A percentile compares a stretch with the other conserved stretches of the same genome.
Conservation (phyloP, 2,113 vertebrate genomes). For the Phycodurus eques region DNA sequence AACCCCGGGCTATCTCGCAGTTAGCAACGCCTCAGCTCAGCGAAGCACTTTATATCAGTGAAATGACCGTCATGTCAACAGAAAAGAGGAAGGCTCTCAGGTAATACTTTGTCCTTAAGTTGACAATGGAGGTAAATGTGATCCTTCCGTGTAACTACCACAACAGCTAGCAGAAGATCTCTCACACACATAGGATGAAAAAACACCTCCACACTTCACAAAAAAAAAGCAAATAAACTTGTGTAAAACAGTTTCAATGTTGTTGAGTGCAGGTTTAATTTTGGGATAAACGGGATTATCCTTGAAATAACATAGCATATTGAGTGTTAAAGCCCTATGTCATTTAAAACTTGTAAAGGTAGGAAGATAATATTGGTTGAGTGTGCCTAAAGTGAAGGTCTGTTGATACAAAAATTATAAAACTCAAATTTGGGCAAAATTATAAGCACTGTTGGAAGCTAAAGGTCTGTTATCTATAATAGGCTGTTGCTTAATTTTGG, state of each 20-base stretch:
- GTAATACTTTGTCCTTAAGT: conserved; percentile 47
- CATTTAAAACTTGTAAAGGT: conserved; percentile 32
- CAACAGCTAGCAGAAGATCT: conserved; percentile 51
- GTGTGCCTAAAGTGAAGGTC: not conserved
- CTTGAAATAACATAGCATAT: conserved; percentile 41
- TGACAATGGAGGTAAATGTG: conserved; percentile 44
- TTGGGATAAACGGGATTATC: conserved; percentile 74
- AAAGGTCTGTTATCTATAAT: not conserved
- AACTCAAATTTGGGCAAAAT: not conserved
- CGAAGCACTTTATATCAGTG: conserved; percentile 43
- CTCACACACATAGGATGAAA: conserved; percentile 46
- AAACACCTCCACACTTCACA: conserved; percentile 35
- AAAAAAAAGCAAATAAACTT: conserved; percentile 49
- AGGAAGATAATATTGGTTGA: conserved; percentile 29
- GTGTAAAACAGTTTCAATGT: conserved; percentile 51
- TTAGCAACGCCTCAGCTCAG: conserved; percentile 56
- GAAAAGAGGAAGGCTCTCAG: conserved; percentile 33
- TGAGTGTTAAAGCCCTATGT: conserved; percentile 59
- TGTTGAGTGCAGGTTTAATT: conserved; percentile 65
- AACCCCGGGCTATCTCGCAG: conserved; percentile 32
- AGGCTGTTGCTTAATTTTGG: not conserved
- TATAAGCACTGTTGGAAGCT: not conserved
- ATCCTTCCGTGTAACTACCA: conserved; percentile 58
- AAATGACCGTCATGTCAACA: conserved; percentile 49
- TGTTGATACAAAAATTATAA: not conserved